Base-by-base conservation (phyloP, 2,797 vertebrate species). In the Coregonus sp. region DNA sequence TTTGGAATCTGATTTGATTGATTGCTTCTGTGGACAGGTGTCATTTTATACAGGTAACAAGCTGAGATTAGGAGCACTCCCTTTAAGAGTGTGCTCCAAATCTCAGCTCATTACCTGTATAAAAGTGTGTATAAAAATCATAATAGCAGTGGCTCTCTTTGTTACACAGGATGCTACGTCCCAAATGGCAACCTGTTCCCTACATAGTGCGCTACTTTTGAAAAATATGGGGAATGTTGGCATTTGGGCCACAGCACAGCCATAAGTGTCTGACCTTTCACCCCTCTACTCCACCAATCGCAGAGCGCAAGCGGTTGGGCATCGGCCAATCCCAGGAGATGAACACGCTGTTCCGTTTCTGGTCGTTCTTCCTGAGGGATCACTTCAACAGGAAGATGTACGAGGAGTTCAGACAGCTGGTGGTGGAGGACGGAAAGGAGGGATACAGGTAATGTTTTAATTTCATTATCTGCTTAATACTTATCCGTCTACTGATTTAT, bases 321-420 rank as follows among this genome's bases (percentile, higher is more conserved):
- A 89, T 97, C 77, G 98, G 98, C 72, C 96, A 96, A 86, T 98
- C 97, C 75, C 97, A 97, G 89, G 97, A 99, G 95, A 99, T 99
- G 97, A 99, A 98, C 88, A 98, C 97, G 0, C 95, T 99, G 73
- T 99, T 98, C 92, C 95, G 97, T 86, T 99, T 99, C 92, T 99
- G 98, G 98, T 97, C 97, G 29, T 99, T 98, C 88, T 99, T 99
- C 90, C 93, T 98, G 86, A 94, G 98, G 90, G 98, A 99, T 90
- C 97, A 98, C 90, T 99, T 98, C 86, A 97, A 98, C 91, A 95
- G 94, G 88, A 98, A 96, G 86, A 98, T 98, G 98, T 99, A 99
- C n/a, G 96, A 98, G 85, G 98, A 98, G 88, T 98, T 98, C 88
- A 97, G 92, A 90, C 96, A 95, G 80, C 95, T 90, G 16, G 94